Evolutionary conservation across 2,888 invertebrate species (phyloP).

Genomic region (Aleiodes leptofemur): DNA sequence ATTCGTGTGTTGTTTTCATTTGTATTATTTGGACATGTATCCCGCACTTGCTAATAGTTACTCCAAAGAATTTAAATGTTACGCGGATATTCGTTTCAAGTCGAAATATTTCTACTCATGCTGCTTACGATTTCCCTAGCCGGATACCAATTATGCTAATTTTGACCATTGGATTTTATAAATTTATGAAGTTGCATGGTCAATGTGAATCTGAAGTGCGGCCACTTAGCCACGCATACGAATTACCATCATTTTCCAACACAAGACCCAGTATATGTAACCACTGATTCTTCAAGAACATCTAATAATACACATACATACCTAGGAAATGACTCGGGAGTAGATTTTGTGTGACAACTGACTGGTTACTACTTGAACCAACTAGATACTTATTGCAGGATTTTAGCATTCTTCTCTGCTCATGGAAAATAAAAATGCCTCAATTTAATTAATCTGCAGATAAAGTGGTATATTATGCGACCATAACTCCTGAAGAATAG

Average conservation of each 20-base stretch:
- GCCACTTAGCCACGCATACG: constrained; percentile 54
- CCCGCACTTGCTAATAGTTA: too few species aligned
- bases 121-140: constrained; percentile 31
- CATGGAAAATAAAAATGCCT: too few species aligned
- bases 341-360: constrained; percentile 3
- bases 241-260: constrained; percentile 53
- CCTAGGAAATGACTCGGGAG: neutral
- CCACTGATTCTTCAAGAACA: constrained; percentile 24
- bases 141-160: constrained; percentile 57
- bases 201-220: constrained; percentile 53
- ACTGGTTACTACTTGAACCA: constrained; percentile 31
- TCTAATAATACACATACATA: constrained; percentile 5
- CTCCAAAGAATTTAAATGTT: constrained; percentile 12
- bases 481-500: neutral
- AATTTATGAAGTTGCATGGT: constrained; percentile 59
- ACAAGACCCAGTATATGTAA: constrained; percentile 16
- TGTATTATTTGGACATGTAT: too few species aligned
- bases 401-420: too few species aligned
- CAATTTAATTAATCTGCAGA: neutral
- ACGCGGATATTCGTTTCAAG: too few species aligned
- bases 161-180: constrained; percentile 53
- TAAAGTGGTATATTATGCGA: constrained; percentile 6
- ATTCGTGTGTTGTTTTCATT: too few species aligned
- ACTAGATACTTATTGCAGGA: neutral
- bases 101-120: neutral